phyloP scores from a whole-genome alignment of 2,113 vertebrate genomes.

The Andinoacara biseriatus region DNA sequence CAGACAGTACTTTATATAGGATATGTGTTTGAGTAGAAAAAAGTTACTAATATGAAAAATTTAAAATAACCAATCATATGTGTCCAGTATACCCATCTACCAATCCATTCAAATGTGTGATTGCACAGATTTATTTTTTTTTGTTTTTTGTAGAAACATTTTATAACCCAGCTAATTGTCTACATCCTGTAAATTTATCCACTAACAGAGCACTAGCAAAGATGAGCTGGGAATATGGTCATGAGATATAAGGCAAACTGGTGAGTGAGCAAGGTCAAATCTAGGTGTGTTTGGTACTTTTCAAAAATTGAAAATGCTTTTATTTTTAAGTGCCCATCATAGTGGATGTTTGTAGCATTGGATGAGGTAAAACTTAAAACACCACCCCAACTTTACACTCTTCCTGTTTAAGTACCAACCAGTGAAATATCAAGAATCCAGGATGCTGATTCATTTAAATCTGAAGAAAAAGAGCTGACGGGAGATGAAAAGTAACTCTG shows the following conservation, averaged over 20 bases:
- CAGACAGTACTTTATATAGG: no score
- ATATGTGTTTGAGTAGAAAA: no score
- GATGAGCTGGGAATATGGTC: background rate
- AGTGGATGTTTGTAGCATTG: background rate
- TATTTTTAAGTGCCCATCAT: background rate
- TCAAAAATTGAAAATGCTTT: background rate
- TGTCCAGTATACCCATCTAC: background rate
- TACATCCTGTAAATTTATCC: background rate
- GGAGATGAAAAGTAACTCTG: slow-evolving; percentile 65
- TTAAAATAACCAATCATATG: no score
- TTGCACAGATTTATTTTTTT: background rate
- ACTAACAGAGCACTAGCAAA: background rate
- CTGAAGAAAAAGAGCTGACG: slow-evolving; percentile 68
- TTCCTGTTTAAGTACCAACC: background rate
- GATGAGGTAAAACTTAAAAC: background rate
- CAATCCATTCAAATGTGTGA: background rate
- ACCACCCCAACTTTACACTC: background rate
- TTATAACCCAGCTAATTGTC: background rate
- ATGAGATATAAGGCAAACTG: background rate
- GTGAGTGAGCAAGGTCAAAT: background rate
- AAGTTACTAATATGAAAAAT: no score
- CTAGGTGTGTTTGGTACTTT: background rate
- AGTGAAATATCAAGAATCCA: slow-evolving; percentile 42
- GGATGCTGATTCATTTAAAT: slow-evolving; percentile 59
- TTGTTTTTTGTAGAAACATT: background rate